A percentile compares a stretch with the other conserved stretches of the same genome.
phyloP scores from a whole-genome alignment of 2,113 vertebrate genomes.

The Promerops cafer region DNA sequence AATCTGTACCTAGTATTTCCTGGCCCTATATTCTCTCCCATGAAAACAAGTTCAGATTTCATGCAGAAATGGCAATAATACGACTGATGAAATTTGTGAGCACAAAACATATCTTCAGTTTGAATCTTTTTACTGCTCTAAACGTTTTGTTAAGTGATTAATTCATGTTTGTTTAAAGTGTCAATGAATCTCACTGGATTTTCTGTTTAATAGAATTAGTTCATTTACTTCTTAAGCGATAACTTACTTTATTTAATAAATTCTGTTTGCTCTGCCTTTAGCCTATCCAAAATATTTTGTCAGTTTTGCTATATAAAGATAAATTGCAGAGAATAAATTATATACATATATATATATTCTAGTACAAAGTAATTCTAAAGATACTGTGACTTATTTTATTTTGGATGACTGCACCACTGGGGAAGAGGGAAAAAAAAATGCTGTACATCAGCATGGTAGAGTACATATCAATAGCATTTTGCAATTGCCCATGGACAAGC shows the following conservation, averaged over 20 bases:
- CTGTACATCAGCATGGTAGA: not conserved
- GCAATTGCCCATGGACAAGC: not conserved
- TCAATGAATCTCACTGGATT: not conserved
- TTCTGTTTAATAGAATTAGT: not conserved
- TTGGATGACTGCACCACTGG: not conserved
- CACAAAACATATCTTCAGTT: not conserved
- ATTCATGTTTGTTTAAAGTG: not conserved
- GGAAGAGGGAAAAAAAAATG: not conserved
- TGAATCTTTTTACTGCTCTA: not conserved
- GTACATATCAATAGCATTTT: not conserved
- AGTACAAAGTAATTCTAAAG: not conserved
- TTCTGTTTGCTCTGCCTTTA: not conserved
- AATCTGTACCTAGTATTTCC: not conserved
- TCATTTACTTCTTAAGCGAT: not conserved
- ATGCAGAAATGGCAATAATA: not conserved
- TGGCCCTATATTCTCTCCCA: not conserved
- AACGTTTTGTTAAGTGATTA: not conserved
- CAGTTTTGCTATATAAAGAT: not conserved
- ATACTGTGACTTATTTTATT: not conserved
- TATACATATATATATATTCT: not conserved
- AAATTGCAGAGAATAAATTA: not conserved
- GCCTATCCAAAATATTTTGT: not conserved
- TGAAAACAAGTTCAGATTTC: not conserved
- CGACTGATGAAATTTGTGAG: not conserved
- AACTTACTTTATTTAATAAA: not conserved